Conservation (phyloP, 2,797 vertebrate genomes). For the Gymnoscopelus braueri region DNA sequence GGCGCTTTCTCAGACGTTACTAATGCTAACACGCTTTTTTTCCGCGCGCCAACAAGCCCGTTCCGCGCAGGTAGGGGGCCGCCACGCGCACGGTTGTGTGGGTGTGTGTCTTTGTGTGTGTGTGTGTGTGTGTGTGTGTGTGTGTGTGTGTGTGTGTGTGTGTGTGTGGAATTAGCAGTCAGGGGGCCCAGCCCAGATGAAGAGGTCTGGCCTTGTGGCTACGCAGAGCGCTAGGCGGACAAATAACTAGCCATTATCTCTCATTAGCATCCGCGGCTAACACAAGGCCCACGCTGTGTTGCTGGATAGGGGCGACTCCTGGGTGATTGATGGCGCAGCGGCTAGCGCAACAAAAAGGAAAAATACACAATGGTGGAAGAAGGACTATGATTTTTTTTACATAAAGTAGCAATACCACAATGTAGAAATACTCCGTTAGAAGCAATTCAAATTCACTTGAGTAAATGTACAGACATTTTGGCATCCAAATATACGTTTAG, state of each 20-base stretch:
- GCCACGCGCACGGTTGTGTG: too few species aligned
- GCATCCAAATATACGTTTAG: too few species aligned
- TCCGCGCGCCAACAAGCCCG: slow-evolving; percentile 16
- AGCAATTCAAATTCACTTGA: too few species aligned
- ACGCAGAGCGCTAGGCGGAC: slow-evolving; percentile 63
- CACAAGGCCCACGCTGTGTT: slow-evolving; percentile 62
- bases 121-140: background rate
- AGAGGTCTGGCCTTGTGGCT: slow-evolving; percentile 59
- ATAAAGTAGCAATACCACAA: too few species aligned
- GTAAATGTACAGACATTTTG: too few species aligned
- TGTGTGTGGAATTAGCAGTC: slow-evolving; percentile 52
- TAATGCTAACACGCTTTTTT: slow-evolving; percentile 37
- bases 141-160: slow-evolving; percentile 13
- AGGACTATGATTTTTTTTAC: background rate
- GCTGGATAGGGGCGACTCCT: slow-evolving; percentile 53
- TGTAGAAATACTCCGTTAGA: too few species aligned
- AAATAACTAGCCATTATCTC: slow-evolving; percentile 77
- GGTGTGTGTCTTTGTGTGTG: background rate
- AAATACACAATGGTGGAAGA: background rate
- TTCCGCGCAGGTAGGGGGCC: background rate
- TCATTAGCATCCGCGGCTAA: slow-evolving; percentile 81
- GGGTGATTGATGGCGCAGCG: slow-evolving; percentile 72
- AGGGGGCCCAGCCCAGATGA: slow-evolving; percentile 55
- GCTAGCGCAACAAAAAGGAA: slow-evolving; percentile 53
- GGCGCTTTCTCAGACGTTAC: slow-evolving; percentile 41